A percentile compares a stretch with the other conserved stretches of the same genome.
Conservation (phyloP, 1,140 invertebrate species). For the Reticulitermes speratus region DNA sequence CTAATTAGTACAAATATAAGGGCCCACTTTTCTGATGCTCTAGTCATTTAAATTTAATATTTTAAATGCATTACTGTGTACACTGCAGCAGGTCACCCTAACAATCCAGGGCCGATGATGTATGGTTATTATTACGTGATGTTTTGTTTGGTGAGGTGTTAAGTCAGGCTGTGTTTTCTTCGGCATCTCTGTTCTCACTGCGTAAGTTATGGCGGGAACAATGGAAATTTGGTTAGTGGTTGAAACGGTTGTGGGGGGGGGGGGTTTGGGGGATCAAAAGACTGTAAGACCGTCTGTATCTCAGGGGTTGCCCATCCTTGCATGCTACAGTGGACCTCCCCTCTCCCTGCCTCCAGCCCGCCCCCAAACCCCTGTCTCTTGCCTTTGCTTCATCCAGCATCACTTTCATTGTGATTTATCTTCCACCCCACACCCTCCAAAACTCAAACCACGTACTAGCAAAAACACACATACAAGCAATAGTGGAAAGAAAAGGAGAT, state of each 20-base stretch:
- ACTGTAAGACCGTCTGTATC: background rate
- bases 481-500: background rate
- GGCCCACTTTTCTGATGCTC: too few relatives aligned
- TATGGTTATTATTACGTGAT: background rate
- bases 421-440: background rate
- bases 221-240: background rate
- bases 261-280: background rate
- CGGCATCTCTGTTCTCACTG: background rate
- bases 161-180: background rate
- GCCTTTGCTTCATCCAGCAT: background rate
- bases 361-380: too few relatives aligned
- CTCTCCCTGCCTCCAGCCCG: background rate
- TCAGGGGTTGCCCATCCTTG: background rate
- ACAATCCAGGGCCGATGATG: too few relatives aligned
- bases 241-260: background rate
- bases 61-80: too few relatives aligned
- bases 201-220: background rate
- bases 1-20: too few relatives aligned
- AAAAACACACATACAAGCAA: conserved; percentile 1
- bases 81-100: too few relatives aligned
- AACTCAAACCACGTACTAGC: too few relatives aligned
- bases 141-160: background rate
- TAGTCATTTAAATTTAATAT: too few relatives aligned
- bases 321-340: background rate
- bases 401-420: conserved; percentile 28